Conservation (phyloP, 2,888 invertebrate species). For the Ectemnius lituratus region DNA sequence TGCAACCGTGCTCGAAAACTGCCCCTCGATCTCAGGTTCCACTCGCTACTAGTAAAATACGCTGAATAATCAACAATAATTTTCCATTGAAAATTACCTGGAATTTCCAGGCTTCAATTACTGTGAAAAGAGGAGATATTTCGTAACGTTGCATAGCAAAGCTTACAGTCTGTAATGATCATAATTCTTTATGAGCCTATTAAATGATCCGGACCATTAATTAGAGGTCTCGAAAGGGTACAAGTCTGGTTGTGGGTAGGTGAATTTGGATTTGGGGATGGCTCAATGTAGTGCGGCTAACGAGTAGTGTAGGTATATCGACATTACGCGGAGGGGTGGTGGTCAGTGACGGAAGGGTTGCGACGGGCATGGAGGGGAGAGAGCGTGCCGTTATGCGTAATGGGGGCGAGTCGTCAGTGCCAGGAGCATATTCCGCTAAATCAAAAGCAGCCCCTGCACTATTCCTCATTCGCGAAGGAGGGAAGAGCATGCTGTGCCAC, state of each 20-base stretch:
- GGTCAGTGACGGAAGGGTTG: conserved; percentile 39
- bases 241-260: conserved; percentile 17
- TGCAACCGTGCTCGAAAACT: conserved; percentile 21
- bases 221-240: conserved; percentile 57
- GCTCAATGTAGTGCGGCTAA: conserved; percentile 18
- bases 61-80: too few relatives aligned
- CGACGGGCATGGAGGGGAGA: conserved; percentile 10
- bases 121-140: not conserved
- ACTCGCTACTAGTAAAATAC: not conserved
- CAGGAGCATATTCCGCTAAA: conserved; percentile 75
- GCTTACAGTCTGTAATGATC: conserved; percentile 20
- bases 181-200: conserved; percentile 61
- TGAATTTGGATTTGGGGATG: conserved; percentile 11
- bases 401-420: conserved; percentile 74
- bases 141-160: too few relatives aligned
- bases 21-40: not conserved
- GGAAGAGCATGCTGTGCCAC: conserved; percentile 41
- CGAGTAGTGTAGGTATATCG: conserved; percentile 30
- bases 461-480: conserved; percentile 61
- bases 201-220: conserved; percentile 66
- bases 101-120: not conserved
- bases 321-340: conserved; percentile 13
- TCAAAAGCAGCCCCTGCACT: conserved; percentile 72
- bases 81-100: not conserved
- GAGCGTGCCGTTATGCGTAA: conserved; percentile 51